Conservation (phyloP, 2,113 vertebrate species). For the Strigops habroptila region DNA sequence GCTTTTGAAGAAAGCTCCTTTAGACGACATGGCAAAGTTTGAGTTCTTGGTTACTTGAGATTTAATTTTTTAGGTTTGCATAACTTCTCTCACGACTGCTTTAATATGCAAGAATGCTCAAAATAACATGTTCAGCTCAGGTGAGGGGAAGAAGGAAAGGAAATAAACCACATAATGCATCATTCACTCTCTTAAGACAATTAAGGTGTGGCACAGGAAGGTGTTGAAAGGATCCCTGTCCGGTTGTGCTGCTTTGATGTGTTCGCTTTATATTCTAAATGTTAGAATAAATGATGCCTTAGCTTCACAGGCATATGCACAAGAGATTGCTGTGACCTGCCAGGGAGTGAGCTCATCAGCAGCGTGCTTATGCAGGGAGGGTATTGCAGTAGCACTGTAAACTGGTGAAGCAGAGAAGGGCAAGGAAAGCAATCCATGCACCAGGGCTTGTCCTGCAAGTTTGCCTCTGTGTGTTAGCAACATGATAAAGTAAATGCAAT, state of each 20-base stretch:
- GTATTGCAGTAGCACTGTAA: not conserved
- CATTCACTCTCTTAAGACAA: not conserved
- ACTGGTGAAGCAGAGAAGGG: not conserved
- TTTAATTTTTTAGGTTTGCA: not conserved
- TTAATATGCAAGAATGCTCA: not conserved
- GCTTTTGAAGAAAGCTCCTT: not conserved
- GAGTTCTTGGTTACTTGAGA: not conserved
- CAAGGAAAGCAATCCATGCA: not conserved
- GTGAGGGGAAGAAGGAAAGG: not conserved
- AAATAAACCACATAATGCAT: not conserved
- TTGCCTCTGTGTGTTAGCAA: not conserved
- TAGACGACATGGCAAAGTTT: not conserved
- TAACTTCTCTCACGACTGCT: not conserved
- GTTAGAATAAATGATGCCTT: not conserved
- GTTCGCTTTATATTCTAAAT: not conserved
- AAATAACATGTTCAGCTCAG: not conserved
- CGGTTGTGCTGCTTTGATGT: not conserved
- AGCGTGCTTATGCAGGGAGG: not conserved
- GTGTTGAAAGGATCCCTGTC: not conserved
- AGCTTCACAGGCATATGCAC: not conserved
- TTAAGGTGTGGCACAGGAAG: not conserved
- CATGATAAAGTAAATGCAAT: not conserved
- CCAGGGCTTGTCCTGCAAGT: not conserved
- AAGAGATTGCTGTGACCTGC: not conserved
- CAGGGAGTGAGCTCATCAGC: not conserved